These are phyloP conservation scores for Atlantisia rogersi DNA, from an alignment of 2,113 vertebrate genomes.

Conservation along the genomic window DNA sequence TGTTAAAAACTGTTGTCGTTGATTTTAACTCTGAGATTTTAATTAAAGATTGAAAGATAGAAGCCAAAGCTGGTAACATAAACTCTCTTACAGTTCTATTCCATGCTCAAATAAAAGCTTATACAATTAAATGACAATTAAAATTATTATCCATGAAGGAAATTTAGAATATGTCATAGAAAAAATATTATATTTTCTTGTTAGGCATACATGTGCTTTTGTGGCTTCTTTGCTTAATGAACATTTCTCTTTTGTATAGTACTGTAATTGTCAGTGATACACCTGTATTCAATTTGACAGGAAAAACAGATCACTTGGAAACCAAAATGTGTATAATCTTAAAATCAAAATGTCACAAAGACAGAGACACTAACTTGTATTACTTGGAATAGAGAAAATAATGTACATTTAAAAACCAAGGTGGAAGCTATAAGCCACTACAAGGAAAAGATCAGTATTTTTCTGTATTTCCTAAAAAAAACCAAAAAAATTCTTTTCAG, in stretches of 20 bases:
- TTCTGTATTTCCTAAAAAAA: not conserved
- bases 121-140: not conserved
- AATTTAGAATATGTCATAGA: not conserved
- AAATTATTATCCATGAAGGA: not conserved
- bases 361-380: not conserved
- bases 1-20: not conserved
- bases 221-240: not conserved
- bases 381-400: not conserved
- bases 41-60: not conserved
- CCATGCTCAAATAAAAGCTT: not conserved
- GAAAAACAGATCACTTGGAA: not conserved
- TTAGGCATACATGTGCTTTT: not conserved
- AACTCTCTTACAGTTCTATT: not conserved
- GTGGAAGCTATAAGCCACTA: not conserved
- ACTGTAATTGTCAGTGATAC: not conserved
- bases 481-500: not conserved
- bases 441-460: not conserved
- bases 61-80: not conserved
- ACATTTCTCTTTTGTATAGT: not conserved
- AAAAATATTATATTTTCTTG: not conserved
- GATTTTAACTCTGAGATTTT: not conserved
- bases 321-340: not conserved
- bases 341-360: not conserved
- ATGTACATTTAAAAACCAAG: not conserved
- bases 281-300: not conserved